These are phyloP conservation scores for Gymnodraco acuticeps DNA, from an alignment of 2,797 vertebrate species.

Conservation along the genomic window DNA sequence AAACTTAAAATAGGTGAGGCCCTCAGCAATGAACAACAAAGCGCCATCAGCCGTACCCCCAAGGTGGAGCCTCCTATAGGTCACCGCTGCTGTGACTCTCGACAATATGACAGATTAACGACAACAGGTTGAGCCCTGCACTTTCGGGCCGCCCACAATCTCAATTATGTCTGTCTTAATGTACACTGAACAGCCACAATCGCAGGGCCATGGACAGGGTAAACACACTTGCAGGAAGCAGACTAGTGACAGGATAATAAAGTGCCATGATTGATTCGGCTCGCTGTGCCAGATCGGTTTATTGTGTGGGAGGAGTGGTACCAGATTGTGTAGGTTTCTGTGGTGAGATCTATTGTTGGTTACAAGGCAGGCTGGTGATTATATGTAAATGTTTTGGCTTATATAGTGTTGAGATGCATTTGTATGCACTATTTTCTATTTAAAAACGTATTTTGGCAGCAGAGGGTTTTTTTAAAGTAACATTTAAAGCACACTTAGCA, in stretches of 20 bases:
- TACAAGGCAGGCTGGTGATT: slow-evolving; percentile 38
- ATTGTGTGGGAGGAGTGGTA: slow-evolving; percentile 81
- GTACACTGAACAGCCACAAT: slow-evolving; percentile 82
- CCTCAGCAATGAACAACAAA: slow-evolving; percentile 81
- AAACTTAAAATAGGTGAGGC: slow-evolving; percentile 83
- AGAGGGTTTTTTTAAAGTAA: no score
- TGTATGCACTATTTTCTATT: background rate
- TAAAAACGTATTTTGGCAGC: background rate
- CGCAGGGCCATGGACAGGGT: slow-evolving; percentile 80
- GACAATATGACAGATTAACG: slow-evolving; percentile 88
- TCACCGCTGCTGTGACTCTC: slow-evolving; percentile 74
- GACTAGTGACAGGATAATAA: slow-evolving; percentile 87
- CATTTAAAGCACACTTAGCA: no score
- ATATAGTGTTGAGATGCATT: background rate
- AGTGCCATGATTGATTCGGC: slow-evolving; percentile 86
- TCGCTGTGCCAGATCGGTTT: slow-evolving; percentile 81
- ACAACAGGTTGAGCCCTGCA: slow-evolving; percentile 83
- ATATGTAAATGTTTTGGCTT: slow-evolving; percentile 57
- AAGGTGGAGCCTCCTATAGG: slow-evolving; percentile 79
- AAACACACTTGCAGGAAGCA: slow-evolving; percentile 85
- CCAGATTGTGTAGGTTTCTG: slow-evolving; percentile 80
- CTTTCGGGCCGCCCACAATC: slow-evolving; percentile 83
- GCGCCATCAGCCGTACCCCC: slow-evolving; percentile 76
- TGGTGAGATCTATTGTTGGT: slow-evolving; percentile 62
- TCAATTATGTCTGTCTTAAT: slow-evolving; percentile 86